phyloP scores from a whole-genome alignment of 2,888 invertebrate species.

The Acrobasis repandana region DNA sequence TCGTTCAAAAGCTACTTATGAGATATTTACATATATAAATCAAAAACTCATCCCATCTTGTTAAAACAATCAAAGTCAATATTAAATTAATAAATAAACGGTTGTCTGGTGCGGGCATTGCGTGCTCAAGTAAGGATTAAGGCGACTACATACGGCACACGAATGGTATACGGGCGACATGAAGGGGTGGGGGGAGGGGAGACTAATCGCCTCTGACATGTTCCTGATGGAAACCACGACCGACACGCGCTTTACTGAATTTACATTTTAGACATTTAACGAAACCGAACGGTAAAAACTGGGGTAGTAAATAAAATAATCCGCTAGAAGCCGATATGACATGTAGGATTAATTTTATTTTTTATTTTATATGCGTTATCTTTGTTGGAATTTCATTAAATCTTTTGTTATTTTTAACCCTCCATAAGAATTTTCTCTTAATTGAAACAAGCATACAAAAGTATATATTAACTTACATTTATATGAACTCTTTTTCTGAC shows the following conservation, averaged over 20 bases:
- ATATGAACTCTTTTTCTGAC: no score
- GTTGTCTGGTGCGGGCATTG: conserved; percentile 63
- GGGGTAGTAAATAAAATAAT: not conserved
- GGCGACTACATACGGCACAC: conserved; percentile 44
- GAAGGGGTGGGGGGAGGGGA: conserved; percentile 34
- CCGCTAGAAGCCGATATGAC: no score
- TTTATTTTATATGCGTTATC: no score
- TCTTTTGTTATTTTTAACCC: no score
- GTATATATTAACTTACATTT: no score
- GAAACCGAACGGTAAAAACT: not conserved
- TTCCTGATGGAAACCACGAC: conserved; percentile 49
- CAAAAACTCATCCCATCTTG: not conserved
- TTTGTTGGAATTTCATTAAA: no score
- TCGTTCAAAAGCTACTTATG: not conserved
- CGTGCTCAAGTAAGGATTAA: conserved; percentile 65
- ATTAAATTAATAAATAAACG: conserved; percentile 58
- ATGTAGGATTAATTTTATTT: no score
- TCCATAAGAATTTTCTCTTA: no score
- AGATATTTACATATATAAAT: not conserved
- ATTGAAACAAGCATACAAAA: no score
- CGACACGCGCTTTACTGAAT: conserved; percentile 27
- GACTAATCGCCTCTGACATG: conserved; percentile 68
- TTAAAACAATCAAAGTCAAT: conserved; percentile 28
- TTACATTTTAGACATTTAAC: conserved; percentile 9
- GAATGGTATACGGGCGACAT: conserved; percentile 29